Conservation (phyloP, 2,797 vertebrate species). For the Clarias platycephalus region DNA sequence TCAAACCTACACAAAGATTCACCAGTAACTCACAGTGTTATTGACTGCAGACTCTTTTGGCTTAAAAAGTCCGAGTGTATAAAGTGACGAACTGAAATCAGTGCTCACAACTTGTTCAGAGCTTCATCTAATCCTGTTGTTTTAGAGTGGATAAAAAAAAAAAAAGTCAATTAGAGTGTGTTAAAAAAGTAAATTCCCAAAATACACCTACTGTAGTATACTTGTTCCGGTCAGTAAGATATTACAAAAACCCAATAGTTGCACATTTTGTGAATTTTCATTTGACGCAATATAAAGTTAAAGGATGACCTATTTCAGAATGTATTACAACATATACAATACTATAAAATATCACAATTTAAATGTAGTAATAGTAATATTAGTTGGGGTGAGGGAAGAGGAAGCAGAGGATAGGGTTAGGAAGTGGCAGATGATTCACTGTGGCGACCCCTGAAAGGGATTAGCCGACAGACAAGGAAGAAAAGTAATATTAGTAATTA, state of each 20-base stretch:
- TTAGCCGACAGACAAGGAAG: too few species aligned
- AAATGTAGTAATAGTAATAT: too few species aligned
- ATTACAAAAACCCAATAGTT: background rate
- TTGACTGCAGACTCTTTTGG: conserved; percentile 30
- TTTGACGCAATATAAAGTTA: too few species aligned
- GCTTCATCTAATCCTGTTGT: background rate
- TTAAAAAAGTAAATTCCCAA: background rate
- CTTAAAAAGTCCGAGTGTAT: conserved; percentile 6
- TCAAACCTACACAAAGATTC: conserved; percentile 53
- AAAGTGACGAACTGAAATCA: conserved; percentile 19
- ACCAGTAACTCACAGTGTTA: conserved; percentile 34
- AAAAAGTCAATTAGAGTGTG: too few species aligned
- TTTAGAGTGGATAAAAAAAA: background rate
- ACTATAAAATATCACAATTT: background rate
- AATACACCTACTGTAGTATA: background rate
- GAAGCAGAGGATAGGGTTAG: too few species aligned
- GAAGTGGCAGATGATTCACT: too few species aligned
- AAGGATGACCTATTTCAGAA: background rate
- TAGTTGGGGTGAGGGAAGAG: too few species aligned
- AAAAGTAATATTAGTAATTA: too few species aligned
- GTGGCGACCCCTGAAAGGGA: too few species aligned
- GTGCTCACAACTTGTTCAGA: conserved; percentile 1
- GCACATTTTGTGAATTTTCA: too few species aligned
- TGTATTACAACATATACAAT: background rate
- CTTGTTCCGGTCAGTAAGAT: background rate